These are phyloP conservation scores for Scaptodrosophila latifasciaeformis DNA, from an alignment of 2,888 invertebrate species.

Conservation along the genomic window DNA sequence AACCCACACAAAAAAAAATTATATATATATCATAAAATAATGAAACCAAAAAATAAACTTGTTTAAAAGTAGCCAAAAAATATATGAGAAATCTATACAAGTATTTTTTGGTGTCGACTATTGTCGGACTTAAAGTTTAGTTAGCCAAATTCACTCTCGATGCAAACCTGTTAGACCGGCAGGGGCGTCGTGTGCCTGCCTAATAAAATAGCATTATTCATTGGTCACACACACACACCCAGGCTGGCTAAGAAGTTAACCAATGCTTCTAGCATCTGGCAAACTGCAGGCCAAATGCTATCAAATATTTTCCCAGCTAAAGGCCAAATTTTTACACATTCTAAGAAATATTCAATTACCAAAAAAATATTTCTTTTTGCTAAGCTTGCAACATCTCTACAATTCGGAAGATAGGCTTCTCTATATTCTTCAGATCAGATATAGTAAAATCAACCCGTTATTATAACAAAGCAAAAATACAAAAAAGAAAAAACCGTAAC, in stretches of 20 bases:
- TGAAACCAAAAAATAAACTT: constrained; percentile 35
- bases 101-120: constrained; percentile 12
- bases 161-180: constrained; percentile 60
- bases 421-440: too few relatives aligned
- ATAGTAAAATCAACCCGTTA: too few relatives aligned
- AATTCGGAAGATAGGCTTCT: too few relatives aligned
- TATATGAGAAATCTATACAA: too few relatives aligned
- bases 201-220: constrained; percentile 40
- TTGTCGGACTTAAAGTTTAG: constrained; percentile 31
- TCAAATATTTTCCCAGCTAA: constrained; percentile 39
- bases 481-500: too few relatives aligned
- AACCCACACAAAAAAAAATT: constrained; percentile 2
- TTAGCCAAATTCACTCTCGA: constrained; percentile 23
- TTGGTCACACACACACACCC: constrained; percentile 24
- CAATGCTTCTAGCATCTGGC: constrained; percentile 57
- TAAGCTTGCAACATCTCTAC: too few relatives aligned
- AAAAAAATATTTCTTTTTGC: too few relatives aligned
- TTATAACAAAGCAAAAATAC: too few relatives aligned
- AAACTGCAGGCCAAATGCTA: constrained; percentile 43
- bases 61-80: constrained; percentile 42
- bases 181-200: constrained; percentile 25
- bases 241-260: constrained; percentile 27
- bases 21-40: too few relatives aligned
- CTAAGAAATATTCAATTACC: too few relatives aligned
- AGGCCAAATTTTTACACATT: constrained; percentile 43